Conservation (phyloP, 2,797 vertebrate species). For the Lepilemur septentrionalis region DNA sequence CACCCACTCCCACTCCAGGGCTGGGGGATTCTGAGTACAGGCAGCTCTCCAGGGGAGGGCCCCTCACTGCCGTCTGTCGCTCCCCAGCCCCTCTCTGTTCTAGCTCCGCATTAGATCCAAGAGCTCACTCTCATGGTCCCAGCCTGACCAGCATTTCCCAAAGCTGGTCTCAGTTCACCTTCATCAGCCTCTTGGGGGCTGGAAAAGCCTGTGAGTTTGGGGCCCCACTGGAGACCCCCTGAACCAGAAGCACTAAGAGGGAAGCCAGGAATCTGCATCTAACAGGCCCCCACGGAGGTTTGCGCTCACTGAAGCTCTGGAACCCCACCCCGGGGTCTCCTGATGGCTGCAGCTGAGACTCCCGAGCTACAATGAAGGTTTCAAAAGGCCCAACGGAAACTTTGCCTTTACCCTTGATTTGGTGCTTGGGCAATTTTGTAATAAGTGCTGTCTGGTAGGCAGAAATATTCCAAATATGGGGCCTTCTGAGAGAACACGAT, state of each 20-base stretch:
- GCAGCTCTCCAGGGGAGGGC: not conserved
- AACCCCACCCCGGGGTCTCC: not conserved
- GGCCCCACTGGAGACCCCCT: not conserved
- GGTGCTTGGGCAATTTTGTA: not conserved
- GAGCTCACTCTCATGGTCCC: not conserved
- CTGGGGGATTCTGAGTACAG: not conserved
- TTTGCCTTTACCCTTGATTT: constrained; percentile 1
- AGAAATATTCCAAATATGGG: not conserved
- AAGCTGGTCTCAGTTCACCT: not conserved
- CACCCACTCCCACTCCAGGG: not conserved
- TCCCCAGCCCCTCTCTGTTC: not conserved
- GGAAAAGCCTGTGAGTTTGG: not conserved
- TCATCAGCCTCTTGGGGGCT: not conserved
- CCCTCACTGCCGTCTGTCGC: no score
- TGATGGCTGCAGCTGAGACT: not conserved
- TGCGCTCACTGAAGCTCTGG: not conserved
- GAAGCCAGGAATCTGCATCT: not conserved
- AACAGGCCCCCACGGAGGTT: not conserved
- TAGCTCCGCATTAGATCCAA: not conserved
- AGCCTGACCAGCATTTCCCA: not conserved
- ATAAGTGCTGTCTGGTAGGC: not conserved
- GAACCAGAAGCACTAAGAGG: not conserved
- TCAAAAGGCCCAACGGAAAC: constrained; percentile 34
- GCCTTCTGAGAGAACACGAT: not conserved
- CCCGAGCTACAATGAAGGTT: not conserved